Conservation (phyloP, 2,797 vertebrate genomes). For the Phoxinus dragarum region DNA sequence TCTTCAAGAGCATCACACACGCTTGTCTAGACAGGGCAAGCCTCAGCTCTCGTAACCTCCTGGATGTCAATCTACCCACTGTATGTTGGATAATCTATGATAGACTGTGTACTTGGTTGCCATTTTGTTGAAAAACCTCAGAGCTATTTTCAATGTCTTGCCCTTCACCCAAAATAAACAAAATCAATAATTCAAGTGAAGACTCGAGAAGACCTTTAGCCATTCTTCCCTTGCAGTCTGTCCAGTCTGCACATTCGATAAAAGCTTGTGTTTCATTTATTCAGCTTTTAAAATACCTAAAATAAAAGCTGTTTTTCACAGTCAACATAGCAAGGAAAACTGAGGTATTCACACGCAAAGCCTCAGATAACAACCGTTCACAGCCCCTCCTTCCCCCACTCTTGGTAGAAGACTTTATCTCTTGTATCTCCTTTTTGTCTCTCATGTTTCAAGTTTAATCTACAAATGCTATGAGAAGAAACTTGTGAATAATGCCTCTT, state of each 20-base stretch:
- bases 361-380: no score
- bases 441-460: neutral
- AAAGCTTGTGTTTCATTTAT: neutral
- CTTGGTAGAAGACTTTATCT: neutral
- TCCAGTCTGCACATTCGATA: neutral
- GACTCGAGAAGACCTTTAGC: neutral
- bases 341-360: no score
- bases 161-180: constrained; percentile 36
- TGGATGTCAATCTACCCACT: neutral
- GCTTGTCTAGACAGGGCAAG: neutral
- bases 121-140: constrained; percentile 13
- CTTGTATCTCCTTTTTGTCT: neutral
- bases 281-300: no score
- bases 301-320: neutral
- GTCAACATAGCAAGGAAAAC: neutral
- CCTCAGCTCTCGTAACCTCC: neutral
- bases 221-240: neutral
- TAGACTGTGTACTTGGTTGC: neutral
- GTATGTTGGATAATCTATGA: neutral
- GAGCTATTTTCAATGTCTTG: constrained; percentile 20
- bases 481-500: neutral
- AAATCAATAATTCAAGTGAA: constrained; percentile 33
- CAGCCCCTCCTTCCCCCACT: no score
- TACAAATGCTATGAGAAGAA: neutral
- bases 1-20: neutral